Evolutionary conservation across 2,113 vertebrate genomes (phyloP), one percentile per base, ranked within the genome.

Genomic region (Fulica atra): DNA sequence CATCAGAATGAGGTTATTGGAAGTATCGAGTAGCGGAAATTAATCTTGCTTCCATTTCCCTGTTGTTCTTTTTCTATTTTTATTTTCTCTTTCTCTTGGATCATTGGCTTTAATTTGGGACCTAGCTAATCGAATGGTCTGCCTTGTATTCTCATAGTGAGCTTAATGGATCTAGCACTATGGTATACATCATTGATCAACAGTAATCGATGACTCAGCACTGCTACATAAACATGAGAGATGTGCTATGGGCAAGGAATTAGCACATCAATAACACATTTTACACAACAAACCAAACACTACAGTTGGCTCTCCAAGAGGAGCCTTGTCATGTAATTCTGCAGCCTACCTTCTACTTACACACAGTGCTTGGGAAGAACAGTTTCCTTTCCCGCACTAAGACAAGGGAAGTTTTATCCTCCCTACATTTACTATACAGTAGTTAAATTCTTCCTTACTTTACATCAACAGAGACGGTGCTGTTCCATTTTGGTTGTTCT

Each of bases 101-200:
- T 88, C 90, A 92, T 26, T 92, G 61, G 72, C 61, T 95, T 91
- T 91, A 70, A 91, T 86, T 42, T 68, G 40, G 48, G 63, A 79
- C 59, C 54, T 77, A 38, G 77, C 35, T 40, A n/a, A 89, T 77
- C 9, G 9, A 95, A 72, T 25, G 19, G 14, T 81, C 13, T 10
- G 48, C 51, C 29, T 36, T 9, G 13, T 50, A 36, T 61, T 82
- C 38, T 64, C 65, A 21, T 6, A 35, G 61, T 6, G 21, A 88
- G 36, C 40, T 92, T 86, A 89, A 96, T 81, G 69, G 81, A 38
- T 80, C 31, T 3, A 73, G 61, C 65, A 44, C 24, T 71, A 23
- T 19, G 16, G 20, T 19, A 21, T 61, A 40, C 29, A 63, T 29
- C 57, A 86, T 76, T 4, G 81, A 96, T 60, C 0, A 1, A 42